phyloP scores from a whole-genome alignment of 2,797 vertebrate species.

The Cephalopachus bancanus region DNA sequence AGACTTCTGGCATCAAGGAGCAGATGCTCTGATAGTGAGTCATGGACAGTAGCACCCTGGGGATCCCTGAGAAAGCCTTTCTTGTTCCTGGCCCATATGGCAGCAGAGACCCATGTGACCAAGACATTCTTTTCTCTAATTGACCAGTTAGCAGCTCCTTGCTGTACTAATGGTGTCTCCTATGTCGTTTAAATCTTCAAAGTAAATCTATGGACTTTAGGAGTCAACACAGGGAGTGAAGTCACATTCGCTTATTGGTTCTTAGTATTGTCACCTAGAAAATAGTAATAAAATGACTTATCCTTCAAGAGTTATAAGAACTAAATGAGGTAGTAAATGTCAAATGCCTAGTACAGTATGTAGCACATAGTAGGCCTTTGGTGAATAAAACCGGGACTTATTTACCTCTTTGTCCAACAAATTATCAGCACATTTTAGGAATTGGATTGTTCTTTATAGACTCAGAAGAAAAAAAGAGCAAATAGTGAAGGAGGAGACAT shows the following conservation, averaged over 20 bases:
- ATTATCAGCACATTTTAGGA: background rate
- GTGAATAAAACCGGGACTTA: background rate
- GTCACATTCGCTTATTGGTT: background rate
- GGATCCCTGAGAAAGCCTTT: background rate
- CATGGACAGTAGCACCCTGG: fast-evolving
- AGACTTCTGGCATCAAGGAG: background rate
- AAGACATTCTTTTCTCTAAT: background rate
- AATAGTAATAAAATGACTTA: background rate
- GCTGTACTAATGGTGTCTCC: background rate
- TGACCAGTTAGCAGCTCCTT: background rate
- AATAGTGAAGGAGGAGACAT: background rate
- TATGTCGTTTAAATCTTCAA: background rate
- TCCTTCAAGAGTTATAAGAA: background rate
- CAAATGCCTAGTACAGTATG: background rate
- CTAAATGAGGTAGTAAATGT: background rate
- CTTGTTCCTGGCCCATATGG: background rate
- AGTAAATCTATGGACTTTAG: background rate
- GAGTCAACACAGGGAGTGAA: background rate
- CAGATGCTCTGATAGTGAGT: background rate
- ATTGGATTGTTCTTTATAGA: background rate
- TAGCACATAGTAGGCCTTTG: background rate
- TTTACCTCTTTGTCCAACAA: background rate
- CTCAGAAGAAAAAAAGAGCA: background rate
- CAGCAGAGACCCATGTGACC: background rate
- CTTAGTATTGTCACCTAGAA: background rate